A percentile compares a stretch with the other conserved stretches of the same genome.
These are phyloP conservation scores for Chanos chanos DNA, from an alignment of 2,797 vertebrate species.

Conservation along the genomic window DNA sequence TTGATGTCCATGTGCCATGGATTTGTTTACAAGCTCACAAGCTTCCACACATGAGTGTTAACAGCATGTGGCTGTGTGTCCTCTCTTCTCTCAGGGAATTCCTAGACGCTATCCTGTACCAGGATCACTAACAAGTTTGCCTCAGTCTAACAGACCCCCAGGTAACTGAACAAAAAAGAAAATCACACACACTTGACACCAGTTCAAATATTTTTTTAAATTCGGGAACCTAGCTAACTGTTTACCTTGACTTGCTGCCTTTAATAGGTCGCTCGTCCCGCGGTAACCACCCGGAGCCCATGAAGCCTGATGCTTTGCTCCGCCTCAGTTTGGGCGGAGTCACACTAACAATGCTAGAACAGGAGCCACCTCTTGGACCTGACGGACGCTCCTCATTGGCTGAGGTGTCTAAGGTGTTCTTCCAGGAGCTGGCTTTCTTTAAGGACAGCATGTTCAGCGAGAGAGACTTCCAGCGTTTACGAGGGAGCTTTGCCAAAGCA, in stretches of 20 bases:
- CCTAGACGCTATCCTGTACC: slow-evolving; percentile 75
- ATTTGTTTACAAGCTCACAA: background rate
- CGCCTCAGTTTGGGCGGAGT: slow-evolving; percentile 82
- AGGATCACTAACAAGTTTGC: slow-evolving; percentile 71
- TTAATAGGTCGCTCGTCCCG: slow-evolving; percentile 68
- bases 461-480: slow-evolving; percentile 79
- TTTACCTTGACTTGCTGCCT: too few relatives aligned
- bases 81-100: slow-evolving; percentile 60
- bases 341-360: slow-evolving; percentile 80
- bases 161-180: slow-evolving; percentile 47
- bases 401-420: slow-evolving; percentile 76
- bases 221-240: too few relatives aligned
- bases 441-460: slow-evolving; percentile 84
- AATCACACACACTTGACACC: background rate
- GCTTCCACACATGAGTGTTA: background rate
- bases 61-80: background rate
- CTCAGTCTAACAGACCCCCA: slow-evolving; percentile 52
- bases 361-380: slow-evolving; percentile 52
- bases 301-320: slow-evolving; percentile 80
- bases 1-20: background rate
- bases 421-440: slow-evolving; percentile 75
- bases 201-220: background rate
- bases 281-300: slow-evolving; percentile 65
- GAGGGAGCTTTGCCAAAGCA: slow-evolving; percentile 76
- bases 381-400: slow-evolving; percentile 54